A percentile compares a stretch with the other conserved stretches of the same genome.
These are phyloP conservation scores for Crocodylus rhombifer DNA, from an alignment of 2,797 vertebrate genomes.

Conservation along the genomic window DNA sequence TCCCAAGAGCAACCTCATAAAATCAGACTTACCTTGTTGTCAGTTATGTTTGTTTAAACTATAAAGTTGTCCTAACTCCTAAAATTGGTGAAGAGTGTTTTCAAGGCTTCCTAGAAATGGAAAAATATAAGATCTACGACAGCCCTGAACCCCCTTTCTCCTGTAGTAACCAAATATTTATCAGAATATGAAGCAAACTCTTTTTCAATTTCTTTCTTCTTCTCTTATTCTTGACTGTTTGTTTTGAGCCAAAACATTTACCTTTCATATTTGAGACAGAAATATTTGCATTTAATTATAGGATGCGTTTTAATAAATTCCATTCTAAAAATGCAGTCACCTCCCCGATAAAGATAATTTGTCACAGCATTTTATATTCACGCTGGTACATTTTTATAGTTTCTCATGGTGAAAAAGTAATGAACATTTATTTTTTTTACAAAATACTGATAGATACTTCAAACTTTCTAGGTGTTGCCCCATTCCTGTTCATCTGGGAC, in stretches of 20 bases:
- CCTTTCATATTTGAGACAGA: background rate
- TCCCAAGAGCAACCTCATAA: slow-evolving; percentile 3
- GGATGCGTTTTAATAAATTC: background rate
- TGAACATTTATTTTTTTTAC: background rate
- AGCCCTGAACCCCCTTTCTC: background rate
- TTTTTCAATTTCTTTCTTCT: background rate
- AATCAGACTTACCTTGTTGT: background rate
- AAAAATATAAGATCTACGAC: background rate
- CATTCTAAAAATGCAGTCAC: background rate
- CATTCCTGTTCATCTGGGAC: background rate
- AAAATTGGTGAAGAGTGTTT: background rate
- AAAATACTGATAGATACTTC: background rate
- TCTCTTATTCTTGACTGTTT: no score
- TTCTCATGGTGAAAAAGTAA: background rate
- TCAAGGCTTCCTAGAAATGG: background rate
- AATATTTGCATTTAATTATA: slow-evolving; percentile 3
- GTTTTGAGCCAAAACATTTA: no score
- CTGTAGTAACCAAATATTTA: background rate
- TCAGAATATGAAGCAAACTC: background rate
- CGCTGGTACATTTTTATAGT: background rate
- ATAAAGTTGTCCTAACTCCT: background rate
- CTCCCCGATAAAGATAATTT: background rate
- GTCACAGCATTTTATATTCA: background rate
- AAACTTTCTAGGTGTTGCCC: background rate
- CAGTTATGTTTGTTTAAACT: slow-evolving; percentile 3